Conservation (phyloP, 2,888 invertebrate species). For the Cactoblastis cactorum region DNA sequence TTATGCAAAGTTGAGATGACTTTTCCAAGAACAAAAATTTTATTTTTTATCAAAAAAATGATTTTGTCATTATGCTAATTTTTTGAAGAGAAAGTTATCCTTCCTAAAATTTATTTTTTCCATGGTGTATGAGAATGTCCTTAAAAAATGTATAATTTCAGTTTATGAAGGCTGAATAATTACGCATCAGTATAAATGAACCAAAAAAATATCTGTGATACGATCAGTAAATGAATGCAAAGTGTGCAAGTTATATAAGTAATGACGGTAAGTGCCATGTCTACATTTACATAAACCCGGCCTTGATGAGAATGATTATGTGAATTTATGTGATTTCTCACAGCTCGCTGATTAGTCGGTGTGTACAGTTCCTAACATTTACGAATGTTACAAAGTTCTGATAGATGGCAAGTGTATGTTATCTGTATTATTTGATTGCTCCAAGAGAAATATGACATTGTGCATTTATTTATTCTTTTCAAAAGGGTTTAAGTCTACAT, state of each 20-base stretch:
- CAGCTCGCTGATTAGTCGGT: slow-evolving; percentile 19
- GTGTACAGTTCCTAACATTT: not conserved
- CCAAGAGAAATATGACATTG: no score
- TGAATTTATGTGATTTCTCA: slow-evolving; percentile 40
- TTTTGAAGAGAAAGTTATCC: no score
- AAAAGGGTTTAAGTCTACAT: no score
- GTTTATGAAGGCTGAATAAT: no score
- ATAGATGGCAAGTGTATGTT: not conserved
- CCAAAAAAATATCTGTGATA: not conserved
- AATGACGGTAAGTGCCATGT: slow-evolving; percentile 21
- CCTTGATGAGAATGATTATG: slow-evolving; percentile 36
- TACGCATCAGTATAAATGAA: not conserved
- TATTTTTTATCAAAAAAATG: no score
- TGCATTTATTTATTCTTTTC: no score
- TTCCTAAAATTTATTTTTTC: no score
- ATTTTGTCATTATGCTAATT: no score
- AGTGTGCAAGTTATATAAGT: slow-evolving; percentile 4
- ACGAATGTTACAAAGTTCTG: not conserved
- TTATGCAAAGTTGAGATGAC: no score
- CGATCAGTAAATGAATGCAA: not conserved
- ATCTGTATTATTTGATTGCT: not conserved
- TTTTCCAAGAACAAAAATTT: no score
- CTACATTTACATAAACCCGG: slow-evolving; percentile 28
- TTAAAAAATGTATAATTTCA: no score
- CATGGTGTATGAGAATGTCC: no score